phyloP scores from a whole-genome alignment of 2,888 invertebrate genomes.

The Lottia gigantea region DNA sequence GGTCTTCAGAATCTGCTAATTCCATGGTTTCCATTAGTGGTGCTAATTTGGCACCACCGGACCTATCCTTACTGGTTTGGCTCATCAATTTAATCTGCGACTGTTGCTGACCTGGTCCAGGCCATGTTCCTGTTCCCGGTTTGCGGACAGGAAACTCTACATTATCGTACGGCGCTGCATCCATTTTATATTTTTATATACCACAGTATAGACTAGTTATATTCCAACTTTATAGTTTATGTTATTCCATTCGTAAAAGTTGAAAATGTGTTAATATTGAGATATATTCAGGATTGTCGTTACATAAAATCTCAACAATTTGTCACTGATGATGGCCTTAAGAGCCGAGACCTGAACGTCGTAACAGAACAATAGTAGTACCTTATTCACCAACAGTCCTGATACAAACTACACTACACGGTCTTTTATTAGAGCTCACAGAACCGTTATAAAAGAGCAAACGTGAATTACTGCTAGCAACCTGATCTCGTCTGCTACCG shows the following conservation, averaged over 20 bases:
- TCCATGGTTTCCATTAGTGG: constrained; percentile 51
- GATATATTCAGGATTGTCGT: no score
- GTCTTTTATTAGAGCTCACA: no score
- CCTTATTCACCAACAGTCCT: no score
- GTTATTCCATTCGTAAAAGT: no score
- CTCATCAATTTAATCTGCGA: constrained; percentile 20
- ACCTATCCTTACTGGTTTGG: constrained; percentile 23
- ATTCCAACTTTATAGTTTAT: background rate
- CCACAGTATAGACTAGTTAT: constrained; percentile 12
- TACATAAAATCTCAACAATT: no score
- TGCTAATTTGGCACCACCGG: constrained; percentile 40
- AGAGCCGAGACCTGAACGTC: no score
- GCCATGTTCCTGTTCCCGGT: constrained; percentile 40
- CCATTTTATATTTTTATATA: constrained; percentile 30
- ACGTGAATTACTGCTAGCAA: constrained; percentile 1
- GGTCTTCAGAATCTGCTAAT: constrained; percentile 42
- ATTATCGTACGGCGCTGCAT: constrained; percentile 59
- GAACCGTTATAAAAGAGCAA: no score
- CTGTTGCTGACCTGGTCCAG: constrained; percentile 30
- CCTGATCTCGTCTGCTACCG: constrained; percentile 9
- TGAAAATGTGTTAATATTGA: no score
- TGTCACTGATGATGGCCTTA: no score
- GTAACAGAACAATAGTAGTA: no score
- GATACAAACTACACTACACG: no score
- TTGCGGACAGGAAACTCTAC: constrained; percentile 59